These are phyloP conservation scores for Kryptolebias ocellatus DNA, from an alignment of 2,797 vertebrate species.

Conservation along the genomic window DNA sequence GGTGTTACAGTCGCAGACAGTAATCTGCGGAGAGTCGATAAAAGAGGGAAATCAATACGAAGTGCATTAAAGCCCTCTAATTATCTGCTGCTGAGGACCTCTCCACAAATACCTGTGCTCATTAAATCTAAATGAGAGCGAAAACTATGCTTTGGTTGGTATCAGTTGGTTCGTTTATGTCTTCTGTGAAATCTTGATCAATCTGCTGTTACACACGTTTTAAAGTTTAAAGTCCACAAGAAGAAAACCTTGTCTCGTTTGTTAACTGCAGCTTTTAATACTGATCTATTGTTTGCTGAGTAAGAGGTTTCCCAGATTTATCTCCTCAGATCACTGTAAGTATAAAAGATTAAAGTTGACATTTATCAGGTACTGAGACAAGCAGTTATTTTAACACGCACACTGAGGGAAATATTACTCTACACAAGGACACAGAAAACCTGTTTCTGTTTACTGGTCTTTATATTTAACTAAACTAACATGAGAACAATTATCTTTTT, in stretches of 20 bases:
- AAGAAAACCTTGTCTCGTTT: not conserved
- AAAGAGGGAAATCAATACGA: constrained; percentile 50
- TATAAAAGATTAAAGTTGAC: too few species aligned
- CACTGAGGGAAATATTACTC: too few species aligned
- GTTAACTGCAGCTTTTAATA: not conserved
- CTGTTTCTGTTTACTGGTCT: too few species aligned
- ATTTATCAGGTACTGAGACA: too few species aligned
- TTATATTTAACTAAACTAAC: too few species aligned
- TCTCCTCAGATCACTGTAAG: not conserved
- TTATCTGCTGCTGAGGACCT: constrained; percentile 29
- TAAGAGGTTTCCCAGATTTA: not conserved
- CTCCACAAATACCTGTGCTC: constrained; percentile 1
- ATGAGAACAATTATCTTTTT: too few species aligned
- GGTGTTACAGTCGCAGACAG: constrained; percentile 28
- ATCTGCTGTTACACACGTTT: not conserved
- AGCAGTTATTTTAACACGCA: too few species aligned
- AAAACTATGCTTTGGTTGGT: not conserved
- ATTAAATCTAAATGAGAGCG: not conserved
- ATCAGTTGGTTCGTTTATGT: not conserved
- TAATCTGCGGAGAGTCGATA: constrained; percentile 50
- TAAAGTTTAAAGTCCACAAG: not conserved
- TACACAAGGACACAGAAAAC: too few species aligned
- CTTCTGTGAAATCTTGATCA: not conserved
- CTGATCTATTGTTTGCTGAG: not conserved
- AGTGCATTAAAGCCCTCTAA: constrained; percentile 39